Evolutionary conservation across 2,797 vertebrate species (phyloP).

Genomic region (Acomys russatus): DNA sequence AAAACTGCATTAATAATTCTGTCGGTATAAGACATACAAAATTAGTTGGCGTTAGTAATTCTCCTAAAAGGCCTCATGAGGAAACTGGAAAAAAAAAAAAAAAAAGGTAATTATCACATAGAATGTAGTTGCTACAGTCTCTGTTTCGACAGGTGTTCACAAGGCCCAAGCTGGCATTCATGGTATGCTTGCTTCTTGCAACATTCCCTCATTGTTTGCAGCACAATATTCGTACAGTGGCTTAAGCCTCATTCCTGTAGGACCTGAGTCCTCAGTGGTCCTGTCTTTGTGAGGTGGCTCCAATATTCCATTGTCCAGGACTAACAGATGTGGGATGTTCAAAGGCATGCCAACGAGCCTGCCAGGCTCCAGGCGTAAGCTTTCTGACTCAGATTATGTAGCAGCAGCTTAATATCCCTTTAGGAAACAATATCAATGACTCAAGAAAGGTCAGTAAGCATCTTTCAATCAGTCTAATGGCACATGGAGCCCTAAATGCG

Average conservation of each 20-base stretch:
- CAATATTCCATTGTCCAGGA: not conserved
- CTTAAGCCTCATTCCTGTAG: not conserved
- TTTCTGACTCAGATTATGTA: not conserved
- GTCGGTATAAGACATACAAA: not conserved
- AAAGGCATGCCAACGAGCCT: not conserved
- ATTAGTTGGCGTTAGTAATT: not conserved
- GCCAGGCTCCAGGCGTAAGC: not conserved
- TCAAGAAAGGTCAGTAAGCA: not conserved
- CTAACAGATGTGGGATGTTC: not conserved
- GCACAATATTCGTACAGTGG: not conserved
- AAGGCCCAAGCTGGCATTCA: not conserved
- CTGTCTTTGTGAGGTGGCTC: not conserved
- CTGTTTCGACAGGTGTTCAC: not conserved
- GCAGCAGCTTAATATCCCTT: not conserved
- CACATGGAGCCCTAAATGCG: not conserved
- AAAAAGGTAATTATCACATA: not conserved
- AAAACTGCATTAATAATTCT: conserved; percentile 9
- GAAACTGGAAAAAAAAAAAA: not conserved
- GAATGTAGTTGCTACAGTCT: not conserved
- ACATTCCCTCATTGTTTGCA: not conserved
- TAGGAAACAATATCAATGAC: not conserved
- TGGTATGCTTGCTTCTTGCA: not conserved
- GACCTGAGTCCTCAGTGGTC: not conserved
- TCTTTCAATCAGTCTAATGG: not conserved
- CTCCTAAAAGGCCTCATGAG: not conserved